phyloP scores from a whole-genome alignment of 2,888 invertebrate genomes.

The Papilio elwesi region DNA sequence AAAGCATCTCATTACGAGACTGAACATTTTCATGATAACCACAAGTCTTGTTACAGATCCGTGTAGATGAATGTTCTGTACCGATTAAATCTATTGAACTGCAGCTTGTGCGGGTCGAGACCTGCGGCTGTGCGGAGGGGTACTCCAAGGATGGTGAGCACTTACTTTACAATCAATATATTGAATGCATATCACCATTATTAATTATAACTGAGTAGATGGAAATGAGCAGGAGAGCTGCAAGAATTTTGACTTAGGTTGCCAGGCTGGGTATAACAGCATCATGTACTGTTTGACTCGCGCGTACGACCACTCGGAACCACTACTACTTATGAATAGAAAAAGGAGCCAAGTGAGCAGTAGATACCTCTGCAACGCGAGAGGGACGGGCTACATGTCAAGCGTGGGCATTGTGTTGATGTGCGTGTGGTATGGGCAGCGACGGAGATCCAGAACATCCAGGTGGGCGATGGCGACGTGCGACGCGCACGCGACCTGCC shows the following conservation, averaged over 20 bases:
- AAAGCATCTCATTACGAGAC: too few species aligned
- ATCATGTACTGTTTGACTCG: too few species aligned
- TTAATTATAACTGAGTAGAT: too few species aligned
- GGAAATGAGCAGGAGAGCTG: too few species aligned
- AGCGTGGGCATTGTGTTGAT: background rate
- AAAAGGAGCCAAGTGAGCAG: too few species aligned
- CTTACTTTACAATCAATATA: too few species aligned
- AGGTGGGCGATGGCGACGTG: slow-evolving; percentile 97
- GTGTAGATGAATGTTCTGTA: slow-evolving; percentile 91
- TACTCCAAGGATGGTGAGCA: slow-evolving; percentile 93
- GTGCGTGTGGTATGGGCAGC: slow-evolving; percentile 79
- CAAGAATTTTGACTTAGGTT: too few species aligned
- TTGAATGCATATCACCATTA: too few species aligned
- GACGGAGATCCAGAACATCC: slow-evolving; percentile 99
- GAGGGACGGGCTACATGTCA: background rate
- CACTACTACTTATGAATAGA: too few species aligned
- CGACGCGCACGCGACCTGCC: slow-evolving; percentile 92
- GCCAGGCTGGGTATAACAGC: too few species aligned
- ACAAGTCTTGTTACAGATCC: slow-evolving; percentile 76
- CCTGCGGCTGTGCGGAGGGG: slow-evolving; percentile 96
- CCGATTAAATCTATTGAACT: slow-evolving; percentile 96
- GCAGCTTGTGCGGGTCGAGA: slow-evolving; percentile 97
- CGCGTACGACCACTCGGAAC: too few species aligned
- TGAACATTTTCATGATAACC: background rate
- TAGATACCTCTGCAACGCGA: too few species aligned